Evolutionary conservation across 2,113 vertebrate species (phyloP).

Genomic region (Brienomyrus brachyistius): DNA sequence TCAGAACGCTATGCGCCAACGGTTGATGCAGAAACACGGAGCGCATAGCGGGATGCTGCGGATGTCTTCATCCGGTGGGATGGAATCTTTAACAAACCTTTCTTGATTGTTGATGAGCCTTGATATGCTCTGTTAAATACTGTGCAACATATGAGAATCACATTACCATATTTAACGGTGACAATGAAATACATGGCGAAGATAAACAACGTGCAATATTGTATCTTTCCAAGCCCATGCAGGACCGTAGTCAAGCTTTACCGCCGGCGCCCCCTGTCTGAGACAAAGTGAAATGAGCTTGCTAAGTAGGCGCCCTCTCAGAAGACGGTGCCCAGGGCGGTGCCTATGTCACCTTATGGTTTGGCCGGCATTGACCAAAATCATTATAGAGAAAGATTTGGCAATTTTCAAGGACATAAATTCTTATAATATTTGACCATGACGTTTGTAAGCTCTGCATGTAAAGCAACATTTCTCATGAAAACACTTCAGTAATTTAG

Average conservation of each 20-base stretch:
- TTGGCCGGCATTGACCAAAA: not conserved
- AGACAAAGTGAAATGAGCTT: not conserved
- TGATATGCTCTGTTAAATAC: not conserved
- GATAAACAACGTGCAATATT: not conserved
- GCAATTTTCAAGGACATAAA: not conserved
- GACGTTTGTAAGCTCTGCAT: not conserved
- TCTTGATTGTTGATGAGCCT: not conserved
- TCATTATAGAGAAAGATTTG: not conserved
- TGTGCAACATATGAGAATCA: not conserved
- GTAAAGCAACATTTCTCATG: not conserved
- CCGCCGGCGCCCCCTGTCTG: not conserved
- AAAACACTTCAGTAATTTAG: not conserved
- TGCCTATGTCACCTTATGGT: not conserved
- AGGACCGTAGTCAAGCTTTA: not conserved
- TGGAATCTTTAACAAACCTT: not conserved
- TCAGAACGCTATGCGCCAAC: not conserved
- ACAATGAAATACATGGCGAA: not conserved
- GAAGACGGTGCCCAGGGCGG: not conserved
- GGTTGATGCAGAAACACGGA: not conserved
- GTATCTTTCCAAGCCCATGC: not conserved
- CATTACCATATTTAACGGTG: not conserved
- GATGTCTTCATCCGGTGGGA: not conserved
- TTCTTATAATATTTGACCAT: not conserved
- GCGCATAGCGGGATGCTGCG: not conserved
- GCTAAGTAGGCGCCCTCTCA: not conserved